Evolutionary conservation across 2,888 invertebrate genomes (phyloP), one percentile per base, ranked within the genome.

Genomic region (Drymonia ruficornis): DNA sequence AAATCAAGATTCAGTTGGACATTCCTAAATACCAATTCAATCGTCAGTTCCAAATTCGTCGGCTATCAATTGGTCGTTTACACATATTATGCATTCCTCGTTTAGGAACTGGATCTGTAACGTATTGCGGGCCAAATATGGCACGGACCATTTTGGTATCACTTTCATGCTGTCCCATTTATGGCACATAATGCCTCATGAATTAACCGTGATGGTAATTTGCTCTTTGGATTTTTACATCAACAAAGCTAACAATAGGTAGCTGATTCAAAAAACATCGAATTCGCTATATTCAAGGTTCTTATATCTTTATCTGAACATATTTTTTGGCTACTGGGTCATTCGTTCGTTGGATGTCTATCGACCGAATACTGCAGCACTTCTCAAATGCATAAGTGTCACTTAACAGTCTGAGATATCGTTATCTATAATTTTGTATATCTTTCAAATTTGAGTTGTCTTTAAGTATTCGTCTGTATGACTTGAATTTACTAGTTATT

Each of bases 141-240:
- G 73, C 65, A 67, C 63, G 74, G 65, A 80, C 84, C 78, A 83
- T 85, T 89, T 86, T 77, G 83, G 88, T 86, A 86, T 89, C 89
- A 87, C 89, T 88, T 88, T 86, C 86, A 77, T 84, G 77, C 68
- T 63, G 50, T 56, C 61, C 91, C 91, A 72, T 90, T 84, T 87
- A 81, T 65, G 90, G 91, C 70, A 82, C 80, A 85, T 84, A 91
- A 91, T 91, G 83, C 79, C 85, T 89, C 89, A 91, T 91, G 91
- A 89, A 91, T 90, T 91, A 89, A 87, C 82, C 83, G 74, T 66
- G 72, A 78, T 74, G 74, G 64, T 66, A 64, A 72, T 72, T 69
- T 72, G 59, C 75, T 67, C 61, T 72, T 67, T 68, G 67, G 58
- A 59, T 74, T 76, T 75, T 77, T 70, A 62, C 62, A 55, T 62